Evolutionary conservation across 2,113 vertebrate genomes (phyloP), one percentile per base, ranked within the genome.

Genomic region (Seriola quinqueradiata): DNA sequence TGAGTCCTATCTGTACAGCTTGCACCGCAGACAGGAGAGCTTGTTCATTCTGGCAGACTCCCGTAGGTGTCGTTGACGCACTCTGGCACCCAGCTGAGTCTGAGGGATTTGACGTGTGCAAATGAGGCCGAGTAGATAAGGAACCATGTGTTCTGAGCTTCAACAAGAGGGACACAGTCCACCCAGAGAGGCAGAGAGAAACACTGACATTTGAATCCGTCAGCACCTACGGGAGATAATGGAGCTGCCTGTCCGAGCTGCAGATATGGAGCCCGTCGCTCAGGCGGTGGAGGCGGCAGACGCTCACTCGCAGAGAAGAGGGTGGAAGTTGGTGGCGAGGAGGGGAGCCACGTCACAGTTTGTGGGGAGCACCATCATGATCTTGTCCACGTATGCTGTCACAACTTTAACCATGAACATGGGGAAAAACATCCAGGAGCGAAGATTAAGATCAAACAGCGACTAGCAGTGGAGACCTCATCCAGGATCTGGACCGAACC

Each of bases 341-440:
- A 70, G 79, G 6, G 90, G 90, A 36, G 89, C 83, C 42, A 92
- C 90, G 1, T 93, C 88, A 0, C 91, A 92, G 61, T 93, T 92
- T 8, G 90, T 92, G 61, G 82, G 87, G 50, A 94, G 86, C 84
- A 87, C 92, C 40, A 87, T 93, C 48, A 8, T 92, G 74, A 92
- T 92, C 34, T 28, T 92, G 61, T 92, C 91, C 14, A 90, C 87
- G 0, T 93, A 91, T 12, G 76, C 91, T 0, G 76, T 89, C 1
- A 70, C 90, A 11, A 90, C 87, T 2, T 77, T 92, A 77, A 83
- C 89, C 0, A 92, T 90, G 89, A 92, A 92, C 79, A 48, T 83
- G 8, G 83, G 86, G 42, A 93, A 91, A 52, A 87, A 77, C 28
- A 17, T 87, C 8, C 87, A 89, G 32, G 87, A 90, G 5, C 75